Evolutionary conservation across 30 jellyfish, hydroid and myxozoan species (phyloP), one percentile per base, ranked within the genome.

Genomic region (Cassiopea andromeda): DNA sequence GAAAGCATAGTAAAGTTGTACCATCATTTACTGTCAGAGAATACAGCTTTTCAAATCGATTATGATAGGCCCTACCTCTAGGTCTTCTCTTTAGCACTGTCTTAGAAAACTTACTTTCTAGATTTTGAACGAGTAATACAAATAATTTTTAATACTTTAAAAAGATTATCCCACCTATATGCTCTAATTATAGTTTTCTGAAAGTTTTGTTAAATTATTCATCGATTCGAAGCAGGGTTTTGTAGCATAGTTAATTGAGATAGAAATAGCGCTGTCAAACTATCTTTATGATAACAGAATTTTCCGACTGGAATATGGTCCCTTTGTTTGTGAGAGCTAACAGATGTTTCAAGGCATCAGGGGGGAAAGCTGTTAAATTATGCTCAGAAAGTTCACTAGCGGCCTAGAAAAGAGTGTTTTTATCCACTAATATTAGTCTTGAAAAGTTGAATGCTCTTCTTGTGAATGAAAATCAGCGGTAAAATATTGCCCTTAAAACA

Each of bases 341-440:
- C 79, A 70, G 79, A 70, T 70, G 79, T 70, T 70, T 70, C 79
- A n/a, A 1, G 14, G 17, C 14, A 15, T 15, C 79, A 70, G 79
- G 79, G 79, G 79, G 79, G n/a, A n/a, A n/a, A n/a, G n/a, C n/a
- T n/a, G n/a, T n/a, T n/a, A n/a, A n/a, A n/a, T n/a, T n/a, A n/a
- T n/a, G n/a, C n/a, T n/a, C n/a, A n/a, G n/a, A n/a, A n/a, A n/a
- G n/a, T n/a, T n/a, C n/a, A n/a, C n/a, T n/a, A n/a, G n/a, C n/a
- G n/a, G n/a, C n/a, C n/a, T n/a, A n/a, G n/a, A n/a, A n/a, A n/a
- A n/a, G n/a, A n/a, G n/a, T n/a, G n/a, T n/a, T n/a, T n/a, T n/a
- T n/a, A n/a, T n/a, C n/a, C n/a, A n/a, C n/a, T n/a, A n/a, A n/a
- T n/a, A n/a, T n/a, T n/a, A n/a, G n/a, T n/a, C n/a, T n/a, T n/a